Evolutionary conservation across 2,797 vertebrate genomes (phyloP), one percentile per base, ranked within the genome.

Genomic region (Lepidocolaptes lacrymiger): DNA sequence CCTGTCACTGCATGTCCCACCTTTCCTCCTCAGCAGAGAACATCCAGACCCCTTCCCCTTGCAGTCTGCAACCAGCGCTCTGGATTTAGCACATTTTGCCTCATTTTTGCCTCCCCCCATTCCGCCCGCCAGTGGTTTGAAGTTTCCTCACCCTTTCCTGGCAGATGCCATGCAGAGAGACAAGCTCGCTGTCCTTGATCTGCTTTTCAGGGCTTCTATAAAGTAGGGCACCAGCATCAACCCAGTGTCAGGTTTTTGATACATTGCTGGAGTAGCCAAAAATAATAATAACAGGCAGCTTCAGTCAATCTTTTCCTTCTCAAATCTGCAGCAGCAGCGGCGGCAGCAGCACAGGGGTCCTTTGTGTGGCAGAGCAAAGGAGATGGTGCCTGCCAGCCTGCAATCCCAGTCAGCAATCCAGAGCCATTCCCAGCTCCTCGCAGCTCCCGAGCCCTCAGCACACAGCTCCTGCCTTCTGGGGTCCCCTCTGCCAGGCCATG

Each of bases 151-250:
- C 96, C 95, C 85, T 94, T 93, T 97, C 27, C 81, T 90, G 88
- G 95, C 95, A 91, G 96, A 62, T 78, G 85, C 83, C 91, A 92
- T 0, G 83, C 95, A 95, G 91, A 95, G 88, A 93, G 96, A 92
- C 77, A 96, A 92, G 94, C 96, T 95, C 4, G 85, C 89, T 88
- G 96, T 95, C 96, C 96, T 97, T 72, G 95, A 91, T 96, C 96
- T 97, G 95, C 92, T 95, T 91, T 96, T 96, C 91, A 96, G 66
- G 82, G 92, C 89, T 86, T 96, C 96, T 67, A 94, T 61, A 88
- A 97, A 95, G 96, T 94, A 96, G 96, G 96, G 96, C 92, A 96
- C 66, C 94, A 94, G 87, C 88, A 91, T 59, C 94, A 96, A 41
- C 67, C 92, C 85, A 63, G 92, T 16, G 3, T 95, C 96, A 39